These are phyloP conservation scores for Aphrophora alni DNA, from an alignment of 2,888 invertebrate species.

Conservation along the genomic window DNA sequence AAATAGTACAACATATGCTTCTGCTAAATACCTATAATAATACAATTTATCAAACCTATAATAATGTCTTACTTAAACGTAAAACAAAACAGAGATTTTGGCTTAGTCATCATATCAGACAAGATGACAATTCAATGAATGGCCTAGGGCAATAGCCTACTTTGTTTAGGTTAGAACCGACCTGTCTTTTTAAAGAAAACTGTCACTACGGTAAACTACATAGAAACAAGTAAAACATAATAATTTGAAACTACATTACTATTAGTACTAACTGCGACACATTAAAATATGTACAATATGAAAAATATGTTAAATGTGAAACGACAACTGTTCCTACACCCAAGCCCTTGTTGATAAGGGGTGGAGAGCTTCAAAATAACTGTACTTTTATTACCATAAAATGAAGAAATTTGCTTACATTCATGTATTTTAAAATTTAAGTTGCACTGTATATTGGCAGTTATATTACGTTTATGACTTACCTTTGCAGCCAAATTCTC, in stretches of 20 bases:
- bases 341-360: constrained; percentile 2
- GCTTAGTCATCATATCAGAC: not conserved
- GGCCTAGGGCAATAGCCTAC: constrained; percentile 1
- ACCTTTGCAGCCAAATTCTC: not conserved
- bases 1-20: too few relatives aligned
- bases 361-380: not conserved
- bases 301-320: not conserved
- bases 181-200: not conserved
- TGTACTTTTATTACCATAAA: not conserved
- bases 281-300: too few relatives aligned
- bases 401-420: not conserved
- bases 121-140: not conserved
- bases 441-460: not conserved
- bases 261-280: not conserved
- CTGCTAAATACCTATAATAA: too few relatives aligned
- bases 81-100: not conserved
- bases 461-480: not conserved
- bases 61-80: not conserved
- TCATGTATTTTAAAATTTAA: not conserved
- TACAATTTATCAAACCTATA: too few relatives aligned
- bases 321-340: not conserved
- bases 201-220: not conserved
- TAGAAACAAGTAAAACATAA: not conserved
- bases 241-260: not conserved
- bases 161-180: constrained; percentile 1